Evolutionary conservation across 2,888 invertebrate species (phyloP), one percentile per base, ranked within the genome.

Genomic region (Ochropleura plecta): DNA sequence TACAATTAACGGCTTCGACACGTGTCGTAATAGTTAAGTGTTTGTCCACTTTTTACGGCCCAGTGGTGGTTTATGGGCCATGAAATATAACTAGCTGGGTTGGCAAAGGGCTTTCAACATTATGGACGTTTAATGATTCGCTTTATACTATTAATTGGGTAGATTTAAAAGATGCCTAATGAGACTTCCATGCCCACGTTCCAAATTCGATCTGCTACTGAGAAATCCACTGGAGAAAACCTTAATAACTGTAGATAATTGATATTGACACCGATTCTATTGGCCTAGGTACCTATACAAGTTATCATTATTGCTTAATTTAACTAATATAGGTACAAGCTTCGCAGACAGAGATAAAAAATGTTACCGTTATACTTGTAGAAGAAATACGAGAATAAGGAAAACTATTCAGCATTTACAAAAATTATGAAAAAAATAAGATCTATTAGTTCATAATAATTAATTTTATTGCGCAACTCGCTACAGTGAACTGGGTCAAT

Each of bases 1-100:
- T 70, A 9, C 71, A 51, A 70, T 81, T 84, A 80, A 80, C 68
- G 40, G 16, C 69, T 51, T 57, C 51, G 73, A 72, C 82, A 67
- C 70, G 82, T 72, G 72, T 76, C 48, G 59, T 46, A 62, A 78
- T 59, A 55, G 44, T 51, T 53, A 64, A 70, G 70, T 67, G 40
- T 66, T 79, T 63, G 72, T n/a, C 57, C 20, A 70, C 18, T 73
- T 49, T 82, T 83, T 62, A 78, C 60, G 49, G 40, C 46, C 14
- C 42, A 51, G 12, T 67, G 18, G 42, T 57, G 48, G 30, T 67
- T 63, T 62, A 62, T 82, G 49, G 46, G 55, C 49, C 44, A 49
- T 81, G 53, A 81, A 76, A 66, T 76, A 12, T 76, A n/a, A 59
- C 55, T 64, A 49, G 76, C 40, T 76, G 18, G 14, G 20, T 76